Conservation (phyloP, 2,797 vertebrate species). For the Channa striata region DNA sequence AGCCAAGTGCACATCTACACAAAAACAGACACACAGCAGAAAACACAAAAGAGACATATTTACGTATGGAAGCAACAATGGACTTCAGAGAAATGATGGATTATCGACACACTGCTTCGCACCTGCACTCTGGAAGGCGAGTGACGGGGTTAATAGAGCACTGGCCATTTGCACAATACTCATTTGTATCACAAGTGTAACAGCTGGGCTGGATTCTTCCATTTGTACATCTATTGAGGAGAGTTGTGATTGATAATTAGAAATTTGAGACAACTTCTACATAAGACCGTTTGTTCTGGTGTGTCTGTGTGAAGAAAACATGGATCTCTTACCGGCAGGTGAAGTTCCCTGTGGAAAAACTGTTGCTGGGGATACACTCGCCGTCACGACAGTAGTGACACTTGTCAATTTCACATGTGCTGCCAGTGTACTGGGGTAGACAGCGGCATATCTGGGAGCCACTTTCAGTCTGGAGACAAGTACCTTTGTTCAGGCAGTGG, state of each 20-base stretch:
- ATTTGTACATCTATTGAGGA: slow-evolving; percentile 84
- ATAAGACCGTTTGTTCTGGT: neutral
- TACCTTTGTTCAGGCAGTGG: slow-evolving; percentile 89
- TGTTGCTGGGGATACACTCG: slow-evolving; percentile 83
- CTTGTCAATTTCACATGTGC: slow-evolving; percentile 88
- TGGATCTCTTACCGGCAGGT: slow-evolving; percentile 87
- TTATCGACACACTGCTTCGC: slow-evolving; percentile 51
- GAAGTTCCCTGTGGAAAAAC: slow-evolving; percentile 85
- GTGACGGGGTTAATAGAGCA: slow-evolving; percentile 88
- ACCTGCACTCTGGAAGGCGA: slow-evolving; percentile 93
- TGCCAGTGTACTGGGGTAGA: slow-evolving; percentile 85
- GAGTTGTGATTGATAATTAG: neutral
- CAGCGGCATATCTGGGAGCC: slow-evolving; percentile 90
- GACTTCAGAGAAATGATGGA: neutral
- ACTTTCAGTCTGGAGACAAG: slow-evolving; percentile 85
- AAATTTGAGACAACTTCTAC: neutral
- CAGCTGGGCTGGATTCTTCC: slow-evolving; percentile 91
- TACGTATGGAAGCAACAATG: neutral
- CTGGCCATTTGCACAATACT: slow-evolving; percentile 92
- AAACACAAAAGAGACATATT: neutral
- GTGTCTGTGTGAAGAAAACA: neutral
- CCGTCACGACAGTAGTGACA: slow-evolving; percentile 89
- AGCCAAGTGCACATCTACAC: slow-evolving; percentile 87
- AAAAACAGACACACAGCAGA: slow-evolving; percentile 2
- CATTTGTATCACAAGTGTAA: slow-evolving; percentile 87